These are phyloP conservation scores for Volucella inanis DNA, from an alignment of 2,888 invertebrate genomes.

Conservation along the genomic window DNA sequence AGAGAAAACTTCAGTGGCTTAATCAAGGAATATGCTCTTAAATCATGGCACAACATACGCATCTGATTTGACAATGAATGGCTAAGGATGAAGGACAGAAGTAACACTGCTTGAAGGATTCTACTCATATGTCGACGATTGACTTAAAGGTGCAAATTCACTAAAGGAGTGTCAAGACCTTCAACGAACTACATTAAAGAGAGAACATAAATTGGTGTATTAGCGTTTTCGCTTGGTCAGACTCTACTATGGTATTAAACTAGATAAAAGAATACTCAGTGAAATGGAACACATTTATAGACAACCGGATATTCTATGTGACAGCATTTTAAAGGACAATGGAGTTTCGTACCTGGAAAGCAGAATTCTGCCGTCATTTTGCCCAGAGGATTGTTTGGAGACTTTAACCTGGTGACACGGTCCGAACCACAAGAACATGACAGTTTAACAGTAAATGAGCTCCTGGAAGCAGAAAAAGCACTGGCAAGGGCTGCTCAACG, in stretches of 20 bases:
- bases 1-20: too few species aligned
- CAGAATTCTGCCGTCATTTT: slow-evolving; percentile 11
- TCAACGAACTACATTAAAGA: slow-evolving; percentile 13
- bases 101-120: too few species aligned
- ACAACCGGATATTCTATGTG: slow-evolving; percentile 40
- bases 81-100: too few species aligned
- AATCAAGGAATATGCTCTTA: too few species aligned
- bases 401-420: slow-evolving; percentile 27
- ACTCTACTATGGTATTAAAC: slow-evolving; percentile 25
- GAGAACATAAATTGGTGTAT: too few species aligned
- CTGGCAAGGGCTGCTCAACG: slow-evolving; percentile 10
- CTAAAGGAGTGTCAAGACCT: too few species aligned
- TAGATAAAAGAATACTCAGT: slow-evolving; percentile 34
- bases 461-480: slow-evolving; percentile 23
- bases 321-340: slow-evolving; percentile 38
- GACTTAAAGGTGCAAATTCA: too few species aligned
- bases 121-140: too few species aligned
- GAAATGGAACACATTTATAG: slow-evolving; percentile 31
- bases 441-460: slow-evolving; percentile 11
- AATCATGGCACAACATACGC: too few species aligned
- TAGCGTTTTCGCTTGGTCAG: slow-evolving; percentile 22
- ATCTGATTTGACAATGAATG: too few species aligned
- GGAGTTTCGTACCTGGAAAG: slow-evolving; percentile 38
- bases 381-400: slow-evolving; percentile 32
- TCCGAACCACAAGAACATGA: slow-evolving; percentile 4